Evolutionary conservation across 1,140 invertebrate genomes (phyloP).

Genomic region (Brachionus rotundiformis): DNA sequence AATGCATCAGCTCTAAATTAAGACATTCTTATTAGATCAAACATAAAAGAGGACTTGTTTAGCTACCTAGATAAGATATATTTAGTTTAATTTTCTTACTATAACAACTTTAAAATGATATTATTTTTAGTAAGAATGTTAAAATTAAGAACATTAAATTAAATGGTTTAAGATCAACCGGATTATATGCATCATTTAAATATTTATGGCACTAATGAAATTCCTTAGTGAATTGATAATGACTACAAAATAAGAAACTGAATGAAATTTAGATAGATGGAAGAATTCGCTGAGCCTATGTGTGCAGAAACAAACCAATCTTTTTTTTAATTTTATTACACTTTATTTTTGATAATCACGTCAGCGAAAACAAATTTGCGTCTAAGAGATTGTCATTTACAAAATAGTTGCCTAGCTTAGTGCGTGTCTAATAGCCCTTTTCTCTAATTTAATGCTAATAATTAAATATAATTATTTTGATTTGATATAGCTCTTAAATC

Average conservation of each 20-base stretch:
- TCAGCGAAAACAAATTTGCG: neutral
- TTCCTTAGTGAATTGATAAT: neutral
- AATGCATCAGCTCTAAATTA: neutral
- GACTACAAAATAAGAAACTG: neutral
- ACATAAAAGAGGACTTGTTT: neutral
- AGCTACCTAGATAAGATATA: neutral
- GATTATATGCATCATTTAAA: conserved; percentile 9
- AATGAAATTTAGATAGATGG: neutral
- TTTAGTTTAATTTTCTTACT: neutral
- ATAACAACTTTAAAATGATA: neutral
- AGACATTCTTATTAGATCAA: neutral
- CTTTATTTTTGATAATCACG: conserved; percentile 1
- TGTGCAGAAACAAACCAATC: no score
- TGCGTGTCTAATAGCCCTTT: conserved; percentile 4
- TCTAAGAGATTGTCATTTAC: neutral
- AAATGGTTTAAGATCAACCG: neutral
- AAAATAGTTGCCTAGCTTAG: neutral
- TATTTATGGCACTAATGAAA: neutral
- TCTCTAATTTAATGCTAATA: neutral
- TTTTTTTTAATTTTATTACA: no score
- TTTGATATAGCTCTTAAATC: neutral
- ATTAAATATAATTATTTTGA: neutral
- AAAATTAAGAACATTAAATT: neutral
- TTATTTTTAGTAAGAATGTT: neutral
- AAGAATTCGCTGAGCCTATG: neutral